Evolutionary conservation across 2,797 vertebrate species (phyloP).

Genomic region (Limosa lapponica): DNA sequence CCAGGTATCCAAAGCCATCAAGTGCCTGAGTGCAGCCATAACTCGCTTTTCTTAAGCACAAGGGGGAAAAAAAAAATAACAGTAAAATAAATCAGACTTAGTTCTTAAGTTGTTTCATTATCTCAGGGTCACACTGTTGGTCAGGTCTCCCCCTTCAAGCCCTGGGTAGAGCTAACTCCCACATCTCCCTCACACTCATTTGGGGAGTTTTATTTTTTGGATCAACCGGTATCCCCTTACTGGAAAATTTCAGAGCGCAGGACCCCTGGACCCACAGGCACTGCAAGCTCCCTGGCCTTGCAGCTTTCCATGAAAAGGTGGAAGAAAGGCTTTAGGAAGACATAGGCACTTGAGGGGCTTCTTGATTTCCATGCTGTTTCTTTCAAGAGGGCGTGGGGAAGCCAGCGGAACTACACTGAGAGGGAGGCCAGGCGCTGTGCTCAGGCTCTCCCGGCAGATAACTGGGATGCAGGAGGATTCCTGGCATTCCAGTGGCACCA

Average conservation of each 20-base stretch:
- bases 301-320: background rate
- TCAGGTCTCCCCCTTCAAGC: background rate
- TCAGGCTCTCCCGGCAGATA: background rate
- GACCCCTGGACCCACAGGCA: fast-evolving
- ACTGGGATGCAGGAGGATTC: constrained; percentile 13
- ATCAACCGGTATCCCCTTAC: background rate
- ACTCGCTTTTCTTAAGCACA: background rate
- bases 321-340: background rate
- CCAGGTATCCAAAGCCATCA: background rate
- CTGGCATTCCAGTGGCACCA: constrained; percentile 56
- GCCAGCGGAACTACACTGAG: background rate
- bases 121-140: background rate
- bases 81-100: background rate
- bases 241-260: background rate
- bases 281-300: fast-evolving
- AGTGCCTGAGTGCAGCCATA: fast-evolving
- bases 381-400: background rate
- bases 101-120: background rate
- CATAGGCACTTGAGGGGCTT: background rate
- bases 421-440: background rate
- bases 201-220: background rate
- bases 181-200: background rate
- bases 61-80: background rate
- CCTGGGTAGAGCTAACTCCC: background rate
- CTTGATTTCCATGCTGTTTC: background rate